Evolutionary conservation across 2,113 vertebrate species (phyloP).

Genomic region (Grammomys dolichurus): DNA sequence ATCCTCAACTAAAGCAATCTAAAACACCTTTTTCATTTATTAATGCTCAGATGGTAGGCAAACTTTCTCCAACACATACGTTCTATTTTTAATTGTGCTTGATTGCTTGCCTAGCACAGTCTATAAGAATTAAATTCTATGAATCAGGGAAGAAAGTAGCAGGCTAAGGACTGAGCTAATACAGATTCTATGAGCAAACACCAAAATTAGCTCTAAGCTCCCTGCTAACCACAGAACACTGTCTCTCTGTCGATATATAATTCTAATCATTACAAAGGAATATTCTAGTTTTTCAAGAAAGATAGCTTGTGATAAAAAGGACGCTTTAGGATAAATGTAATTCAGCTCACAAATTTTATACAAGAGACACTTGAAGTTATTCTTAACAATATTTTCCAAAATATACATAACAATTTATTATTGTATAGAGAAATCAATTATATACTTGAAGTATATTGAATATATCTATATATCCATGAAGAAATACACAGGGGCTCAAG

Average conservation of each 20-base stretch:
- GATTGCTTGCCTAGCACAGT: background rate
- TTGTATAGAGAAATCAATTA: background rate
- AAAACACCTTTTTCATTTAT: background rate
- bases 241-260: background rate
- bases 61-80: background rate
- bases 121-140: slow-evolving; percentile 7
- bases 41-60: background rate
- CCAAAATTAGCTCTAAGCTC: background rate
- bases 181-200: background rate
- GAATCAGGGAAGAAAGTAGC: slow-evolving; percentile 1
- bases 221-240: background rate
- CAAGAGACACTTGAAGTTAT: background rate
- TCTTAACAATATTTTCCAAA: slow-evolving; percentile 16
- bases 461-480: background rate
- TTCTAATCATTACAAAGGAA: slow-evolving; percentile 48
- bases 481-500: background rate
- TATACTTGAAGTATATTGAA: background rate
- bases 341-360: background rate
- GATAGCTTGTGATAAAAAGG: background rate
- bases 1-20: background rate
- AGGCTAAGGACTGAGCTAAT: background rate
- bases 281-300: background rate
- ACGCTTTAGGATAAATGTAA: background rate
- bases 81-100: background rate
- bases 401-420: background rate